Percentiles rank a stretch among this genome's conserved stretches.
Evolutionary conservation across 2,113 vertebrate species (phyloP).

Genomic region (Catagonus wagneri): DNA sequence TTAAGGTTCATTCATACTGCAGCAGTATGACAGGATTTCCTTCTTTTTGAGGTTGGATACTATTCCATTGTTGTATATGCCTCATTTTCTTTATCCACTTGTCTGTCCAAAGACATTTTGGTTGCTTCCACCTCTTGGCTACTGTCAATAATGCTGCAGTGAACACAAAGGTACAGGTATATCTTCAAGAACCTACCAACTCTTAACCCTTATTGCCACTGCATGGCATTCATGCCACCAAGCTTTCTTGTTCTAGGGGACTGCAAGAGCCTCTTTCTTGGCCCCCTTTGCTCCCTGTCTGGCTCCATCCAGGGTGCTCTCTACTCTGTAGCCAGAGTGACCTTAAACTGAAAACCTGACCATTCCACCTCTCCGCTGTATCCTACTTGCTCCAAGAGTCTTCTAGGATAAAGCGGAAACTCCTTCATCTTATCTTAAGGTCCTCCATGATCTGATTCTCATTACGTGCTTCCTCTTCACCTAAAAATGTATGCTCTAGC

Average conservation of each 20-base stretch:
- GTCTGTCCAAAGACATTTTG: background rate
- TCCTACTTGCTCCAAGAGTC: background rate
- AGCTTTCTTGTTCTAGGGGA: background rate
- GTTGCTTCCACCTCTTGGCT: background rate
- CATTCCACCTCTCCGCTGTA: background rate
- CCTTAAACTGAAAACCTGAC: background rate
- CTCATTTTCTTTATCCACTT: background rate
- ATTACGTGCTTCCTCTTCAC: background rate
- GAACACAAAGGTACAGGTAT: background rate
- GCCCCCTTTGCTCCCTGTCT: background rate
- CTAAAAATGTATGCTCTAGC: background rate
- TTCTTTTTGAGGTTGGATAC: background rate
- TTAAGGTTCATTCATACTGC: background rate
- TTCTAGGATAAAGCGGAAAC: slow-evolving; percentile 31
- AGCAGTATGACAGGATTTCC: background rate
- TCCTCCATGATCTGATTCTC: background rate
- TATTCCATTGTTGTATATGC: background rate
- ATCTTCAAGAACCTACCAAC: background rate
- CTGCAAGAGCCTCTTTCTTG: background rate
- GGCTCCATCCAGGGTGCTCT: background rate
- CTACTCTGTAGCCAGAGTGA: background rate
- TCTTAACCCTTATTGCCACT: background rate
- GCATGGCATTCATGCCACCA: background rate
- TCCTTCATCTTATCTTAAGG: background rate
- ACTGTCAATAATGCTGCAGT: background rate